These are phyloP conservation scores for Lycopodina hypogea DNA, from an alignment of 37 sponge, comb jelly and placozoan genomes.

Conservation along the genomic window DNA sequence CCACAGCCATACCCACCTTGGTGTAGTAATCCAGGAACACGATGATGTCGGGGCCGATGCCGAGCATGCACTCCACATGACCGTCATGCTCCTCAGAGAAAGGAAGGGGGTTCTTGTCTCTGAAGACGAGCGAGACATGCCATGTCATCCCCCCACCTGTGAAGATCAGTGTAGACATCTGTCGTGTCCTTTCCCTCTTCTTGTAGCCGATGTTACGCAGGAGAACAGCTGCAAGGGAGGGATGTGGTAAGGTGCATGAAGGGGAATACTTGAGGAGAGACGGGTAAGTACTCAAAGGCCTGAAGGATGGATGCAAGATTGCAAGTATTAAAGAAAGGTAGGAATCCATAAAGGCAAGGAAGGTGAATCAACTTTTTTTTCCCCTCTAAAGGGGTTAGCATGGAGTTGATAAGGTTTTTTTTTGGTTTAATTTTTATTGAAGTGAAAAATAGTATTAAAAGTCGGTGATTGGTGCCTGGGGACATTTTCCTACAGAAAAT, in stretches of 20 bases:
- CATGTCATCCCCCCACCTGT: slow-evolving; percentile 57
- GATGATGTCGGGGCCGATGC: slow-evolving; percentile 49
- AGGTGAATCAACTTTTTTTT: no score
- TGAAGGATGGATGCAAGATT: no score
- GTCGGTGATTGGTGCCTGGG: no score
- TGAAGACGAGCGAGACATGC: slow-evolving; percentile 50
- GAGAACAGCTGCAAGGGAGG: slow-evolving; percentile 26
- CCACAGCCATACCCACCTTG: slow-evolving; percentile 4
- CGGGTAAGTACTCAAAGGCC: no score
- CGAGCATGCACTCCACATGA: slow-evolving; percentile 35
- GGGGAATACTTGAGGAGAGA: no score
- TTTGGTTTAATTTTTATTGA: no score
- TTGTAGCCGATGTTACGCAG: slow-evolving; percentile 27
- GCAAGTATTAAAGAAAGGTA: no score
- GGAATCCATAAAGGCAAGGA: no score
- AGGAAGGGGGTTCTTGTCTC: slow-evolving; percentile 51
- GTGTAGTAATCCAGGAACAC: slow-evolving; percentile 30
- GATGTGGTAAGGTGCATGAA: not conserved
- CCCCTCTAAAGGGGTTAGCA: no score
- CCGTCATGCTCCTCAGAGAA: slow-evolving; percentile 64
- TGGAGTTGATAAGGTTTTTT: no score
- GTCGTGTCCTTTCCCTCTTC: slow-evolving; percentile 39
- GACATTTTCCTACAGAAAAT: no score
- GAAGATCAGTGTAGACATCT: slow-evolving; percentile 31
- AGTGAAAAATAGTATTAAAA: no score